Base-by-base conservation (phyloP, 2,888 invertebrate genomes). In the Congeria kusceri region DNA sequence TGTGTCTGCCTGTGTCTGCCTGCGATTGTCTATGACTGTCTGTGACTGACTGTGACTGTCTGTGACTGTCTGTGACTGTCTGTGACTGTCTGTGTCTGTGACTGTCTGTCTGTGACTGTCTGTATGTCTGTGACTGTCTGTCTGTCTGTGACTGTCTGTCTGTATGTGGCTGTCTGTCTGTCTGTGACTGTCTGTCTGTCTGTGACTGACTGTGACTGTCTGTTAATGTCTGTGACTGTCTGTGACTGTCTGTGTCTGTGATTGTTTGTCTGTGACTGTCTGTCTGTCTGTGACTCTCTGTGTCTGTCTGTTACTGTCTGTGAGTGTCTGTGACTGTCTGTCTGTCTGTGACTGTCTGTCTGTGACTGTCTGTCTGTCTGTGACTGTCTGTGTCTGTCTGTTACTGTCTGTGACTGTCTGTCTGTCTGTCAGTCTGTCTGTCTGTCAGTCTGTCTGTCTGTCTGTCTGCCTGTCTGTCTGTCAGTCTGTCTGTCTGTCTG, bases 181-280 rank as follows among this genome's bases (percentile, higher is more conserved):
- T 65, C 47, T 65, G 7, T 65, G 65, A 46, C 25, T 65, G 65
- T 65, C 65, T 65, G 65, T 65, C 18, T 47, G 49, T 65, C 65
- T 65, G 46, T 65, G 47, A 46, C 47, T 65, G 15, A 46, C 13
- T 65, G 11, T 47, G 25, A 46, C 47, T 65, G 65, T 65, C 47
- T 65, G 65, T 65, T 23, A 46, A 47, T 65, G 65, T 65, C 29
- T 47, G 65, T 65, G 20, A 46, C 29, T 65, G 47, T 65, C 29
- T 65, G 65, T 65, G n/a, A n/a, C 47, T 65, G 65, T 65, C 27
- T 65, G 65, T 65, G 15, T 65, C 47, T 65, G 11, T 47, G 28
- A 46, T 13, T 47, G 49, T 65, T 47, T 65, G 65, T 65, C 29
- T 47, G 65, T 65, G 20, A 46, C 29, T 65, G 47, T 65, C 29